Evolutionary conservation across 2,888 invertebrate genomes (phyloP).

Genomic region (Epirrhoe tristata): DNA sequence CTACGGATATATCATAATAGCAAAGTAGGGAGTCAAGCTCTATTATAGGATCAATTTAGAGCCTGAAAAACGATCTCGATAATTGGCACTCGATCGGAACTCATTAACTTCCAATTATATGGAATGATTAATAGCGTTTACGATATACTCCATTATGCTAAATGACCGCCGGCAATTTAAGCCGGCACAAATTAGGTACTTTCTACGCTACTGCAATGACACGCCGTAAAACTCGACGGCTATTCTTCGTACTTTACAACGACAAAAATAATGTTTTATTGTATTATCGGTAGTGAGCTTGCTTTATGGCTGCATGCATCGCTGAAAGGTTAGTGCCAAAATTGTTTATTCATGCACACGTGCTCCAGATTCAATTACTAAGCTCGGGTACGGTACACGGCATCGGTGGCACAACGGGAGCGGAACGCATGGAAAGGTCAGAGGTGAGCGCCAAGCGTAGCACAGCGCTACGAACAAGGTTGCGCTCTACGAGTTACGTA

Average conservation of each 20-base stretch:
- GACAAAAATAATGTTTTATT: slow-evolving; percentile 27
- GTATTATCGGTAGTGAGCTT: slow-evolving; percentile 28
- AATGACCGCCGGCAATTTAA: slow-evolving; percentile 21
- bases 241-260: slow-evolving; percentile 26
- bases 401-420: slow-evolving; percentile 22
- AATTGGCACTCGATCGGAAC: slow-evolving; percentile 58
- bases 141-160: slow-evolving; percentile 33
- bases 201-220: slow-evolving; percentile 6
- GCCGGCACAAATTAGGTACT: slow-evolving; percentile 4
- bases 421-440: slow-evolving; percentile 59
- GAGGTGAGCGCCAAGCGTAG: slow-evolving; percentile 50
- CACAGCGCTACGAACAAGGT: slow-evolving; percentile 24
- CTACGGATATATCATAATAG: slow-evolving; percentile 13
- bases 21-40: slow-evolving; percentile 24
- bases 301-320: slow-evolving; percentile 29
- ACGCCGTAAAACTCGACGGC: slow-evolving; percentile 17
- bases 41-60: slow-evolving; percentile 49
- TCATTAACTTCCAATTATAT: slow-evolving; percentile 61
- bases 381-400: slow-evolving; percentile 38
- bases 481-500: slow-evolving; percentile 21
- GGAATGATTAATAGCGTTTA: slow-evolving; percentile 53
- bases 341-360: slow-evolving; percentile 69
- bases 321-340: slow-evolving; percentile 45
- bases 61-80: slow-evolving; percentile 57
- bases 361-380: slow-evolving; percentile 68